Evolutionary conservation across 2,113 vertebrate genomes (phyloP).

Genomic region (Pangasianodon hypophthalmus): DNA sequence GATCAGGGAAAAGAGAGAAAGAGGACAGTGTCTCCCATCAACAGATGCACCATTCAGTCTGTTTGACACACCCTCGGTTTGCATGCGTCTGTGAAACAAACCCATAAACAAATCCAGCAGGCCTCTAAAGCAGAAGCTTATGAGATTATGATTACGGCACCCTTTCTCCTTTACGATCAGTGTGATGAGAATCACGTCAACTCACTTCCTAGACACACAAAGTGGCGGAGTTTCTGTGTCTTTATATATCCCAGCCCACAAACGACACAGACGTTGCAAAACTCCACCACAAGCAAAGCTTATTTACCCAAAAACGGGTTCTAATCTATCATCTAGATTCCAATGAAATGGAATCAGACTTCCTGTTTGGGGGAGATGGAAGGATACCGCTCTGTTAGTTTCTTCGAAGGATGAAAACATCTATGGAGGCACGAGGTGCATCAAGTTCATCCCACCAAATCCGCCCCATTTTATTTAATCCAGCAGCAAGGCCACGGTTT

Average conservation of each 20-base stretch:
- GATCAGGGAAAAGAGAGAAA: slow-evolving; percentile 52
- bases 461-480: neutral
- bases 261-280: neutral
- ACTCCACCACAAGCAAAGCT: neutral
- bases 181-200: slow-evolving; percentile 10
- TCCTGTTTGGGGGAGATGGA: neutral
- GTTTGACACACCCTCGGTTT: slow-evolving; percentile 52
- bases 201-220: neutral
- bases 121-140: slow-evolving; percentile 26
- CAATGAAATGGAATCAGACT: neutral
- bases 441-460: neutral
- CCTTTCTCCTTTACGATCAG: slow-evolving; percentile 1
- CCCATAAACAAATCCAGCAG: slow-evolving; percentile 55
- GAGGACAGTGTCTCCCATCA: slow-evolving; percentile 45
- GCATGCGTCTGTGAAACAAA: slow-evolving; percentile 55
- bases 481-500: neutral
- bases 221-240: neutral
- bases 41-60: slow-evolving; percentile 55
- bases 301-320: slow-evolving; percentile 3
- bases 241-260: neutral
- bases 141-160: slow-evolving; percentile 26
- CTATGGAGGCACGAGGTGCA: no score
- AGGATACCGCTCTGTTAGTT: neutral
- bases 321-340: slow-evolving; percentile 35
- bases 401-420: neutral